Evolutionary conservation across 2,113 vertebrate species (phyloP), one percentile per base, ranked within the genome.

Genomic region (Otus sunia): DNA sequence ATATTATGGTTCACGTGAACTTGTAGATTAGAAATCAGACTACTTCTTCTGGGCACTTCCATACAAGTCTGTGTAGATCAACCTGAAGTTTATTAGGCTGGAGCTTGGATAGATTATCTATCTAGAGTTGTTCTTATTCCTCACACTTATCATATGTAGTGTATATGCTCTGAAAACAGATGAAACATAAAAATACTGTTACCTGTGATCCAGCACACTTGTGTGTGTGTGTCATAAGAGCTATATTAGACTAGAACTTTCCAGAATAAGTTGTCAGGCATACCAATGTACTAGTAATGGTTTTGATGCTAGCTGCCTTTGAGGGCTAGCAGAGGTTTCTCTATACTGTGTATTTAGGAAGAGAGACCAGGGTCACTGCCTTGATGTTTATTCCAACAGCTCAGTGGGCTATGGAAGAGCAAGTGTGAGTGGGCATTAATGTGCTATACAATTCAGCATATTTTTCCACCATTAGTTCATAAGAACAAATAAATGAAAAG

Each of bases 191-290:
- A 83, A 55, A 0, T 45, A 32, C n/a, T 36, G 26, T 55, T 94
- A n/a, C 43, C 39, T 73, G 53, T 76, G 63, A 68, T 53, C 20
- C 14, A 66, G 36, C 67, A 53, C 8, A 9, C 43, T 64, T 66
- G 49, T 12, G 7, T 68, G 16, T 0, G 0, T 60, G 36, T 69
- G 3, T 49, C 16, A 1, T 15, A 66, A 41, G 53, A 76, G 49
- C 59, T 86, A 5, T 37, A 6, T 27, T 39, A 56, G 22, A 21
- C 15, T 58, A n/a, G 67, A 81, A n/a, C 34, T 83, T 68, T 16
- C 12, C 53, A 55, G 30, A 76, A 91, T 59, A 47, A 47, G 41
- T 73, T 76, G 9, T 50, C n/a, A 50, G 91, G 18, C 34, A 7
- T 74, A 25, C n/a, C 2, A 5, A 4, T 37, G 10, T 56, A 18